phyloP scores from a whole-genome alignment of 2,113 vertebrate species.

The Rhynchopsitta pachyrhyncha region DNA sequence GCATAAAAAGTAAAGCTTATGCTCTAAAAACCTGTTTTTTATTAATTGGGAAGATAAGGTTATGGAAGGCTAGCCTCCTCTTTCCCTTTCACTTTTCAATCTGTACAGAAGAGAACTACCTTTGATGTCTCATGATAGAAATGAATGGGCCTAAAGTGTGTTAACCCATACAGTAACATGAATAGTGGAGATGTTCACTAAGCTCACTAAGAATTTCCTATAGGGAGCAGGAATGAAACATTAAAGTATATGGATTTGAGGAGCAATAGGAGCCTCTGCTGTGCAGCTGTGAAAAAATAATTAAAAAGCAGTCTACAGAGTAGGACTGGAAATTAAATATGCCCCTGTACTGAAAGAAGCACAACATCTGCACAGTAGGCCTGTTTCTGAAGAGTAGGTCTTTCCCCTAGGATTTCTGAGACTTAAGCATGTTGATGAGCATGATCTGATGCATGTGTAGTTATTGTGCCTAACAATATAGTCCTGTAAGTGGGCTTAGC shows the following conservation, averaged over 20 bases:
- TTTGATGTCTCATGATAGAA: not conserved
- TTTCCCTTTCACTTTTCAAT: not conserved
- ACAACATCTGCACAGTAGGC: not conserved
- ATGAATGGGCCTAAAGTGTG: not conserved
- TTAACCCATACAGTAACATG: not conserved
- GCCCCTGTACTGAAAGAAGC: not conserved
- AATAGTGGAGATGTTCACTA: not conserved
- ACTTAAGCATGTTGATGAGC: not conserved
- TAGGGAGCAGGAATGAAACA: not conserved
- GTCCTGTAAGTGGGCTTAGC: not conserved
- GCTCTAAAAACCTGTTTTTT: not conserved
- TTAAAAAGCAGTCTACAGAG: not conserved
- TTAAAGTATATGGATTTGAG: not conserved
- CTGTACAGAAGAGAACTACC: not conserved
- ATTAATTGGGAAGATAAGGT: not conserved
- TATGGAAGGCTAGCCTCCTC: not conserved
- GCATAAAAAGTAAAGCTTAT: not conserved
- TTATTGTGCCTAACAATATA: not conserved
- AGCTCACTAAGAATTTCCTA: not conserved
- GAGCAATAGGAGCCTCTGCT: not conserved
- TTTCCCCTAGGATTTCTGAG: not conserved
- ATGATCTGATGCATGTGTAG: not conserved
- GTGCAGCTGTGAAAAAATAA: not conserved
- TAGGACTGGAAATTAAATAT: not conserved
- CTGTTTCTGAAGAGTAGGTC: not conserved